phyloP scores from a whole-genome alignment of 1,140 invertebrate species.

The Drosophila varians region DNA sequence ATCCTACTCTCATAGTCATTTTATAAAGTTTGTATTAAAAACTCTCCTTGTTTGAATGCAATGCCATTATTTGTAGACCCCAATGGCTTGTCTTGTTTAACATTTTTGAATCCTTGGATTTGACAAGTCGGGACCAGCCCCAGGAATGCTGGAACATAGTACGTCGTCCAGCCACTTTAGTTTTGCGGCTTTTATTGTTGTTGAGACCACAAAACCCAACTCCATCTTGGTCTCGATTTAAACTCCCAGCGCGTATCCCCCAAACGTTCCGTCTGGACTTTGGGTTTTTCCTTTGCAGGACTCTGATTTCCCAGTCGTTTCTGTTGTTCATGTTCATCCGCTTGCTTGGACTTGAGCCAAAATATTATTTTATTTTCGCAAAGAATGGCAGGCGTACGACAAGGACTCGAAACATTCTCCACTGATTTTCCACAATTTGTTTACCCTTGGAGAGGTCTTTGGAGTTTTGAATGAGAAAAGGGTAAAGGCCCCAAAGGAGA shows the following conservation, averaged over 20 bases:
- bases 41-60: neutral
- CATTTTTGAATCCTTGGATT: neutral
- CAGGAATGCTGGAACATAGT: neutral
- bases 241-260: neutral
- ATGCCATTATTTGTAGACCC: neutral
- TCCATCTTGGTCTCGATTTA: neutral
- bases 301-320: neutral
- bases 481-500: neutral
- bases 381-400: neutral
- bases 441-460: neutral
- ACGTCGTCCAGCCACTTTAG: neutral
- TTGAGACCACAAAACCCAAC: neutral
- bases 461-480: neutral
- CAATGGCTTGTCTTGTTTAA: neutral
- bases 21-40: too few species aligned
- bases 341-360: neutral
- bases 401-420: neutral
- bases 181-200: neutral
- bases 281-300: neutral
- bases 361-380: neutral
- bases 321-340: neutral
- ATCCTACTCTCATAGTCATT: too few species aligned
- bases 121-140: neutral
- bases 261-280: neutral
- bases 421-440: neutral